phyloP scores from a whole-genome alignment of 2,113 vertebrate species.

The Nesoenas mayeri region DNA sequence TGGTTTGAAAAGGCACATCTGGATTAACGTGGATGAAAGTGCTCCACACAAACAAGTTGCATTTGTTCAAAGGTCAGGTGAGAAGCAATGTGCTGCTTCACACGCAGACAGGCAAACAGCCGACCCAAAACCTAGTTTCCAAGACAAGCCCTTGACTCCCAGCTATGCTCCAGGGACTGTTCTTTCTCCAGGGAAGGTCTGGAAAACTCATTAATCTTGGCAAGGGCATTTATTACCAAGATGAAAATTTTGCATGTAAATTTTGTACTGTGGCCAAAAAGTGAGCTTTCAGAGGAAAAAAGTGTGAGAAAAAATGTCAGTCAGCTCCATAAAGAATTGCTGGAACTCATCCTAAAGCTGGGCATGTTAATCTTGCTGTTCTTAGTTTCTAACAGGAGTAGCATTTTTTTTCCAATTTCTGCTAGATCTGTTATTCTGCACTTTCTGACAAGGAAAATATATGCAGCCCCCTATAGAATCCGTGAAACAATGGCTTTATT shows the following conservation, averaged over 20 bases:
- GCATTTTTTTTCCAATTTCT: neutral
- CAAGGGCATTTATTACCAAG: neutral
- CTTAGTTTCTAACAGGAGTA: slow-evolving; percentile 14
- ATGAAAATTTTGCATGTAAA: neutral
- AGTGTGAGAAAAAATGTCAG: neutral
- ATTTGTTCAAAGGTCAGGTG: slow-evolving; percentile 30
- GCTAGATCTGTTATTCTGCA: neutral
- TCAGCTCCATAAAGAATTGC: neutral
- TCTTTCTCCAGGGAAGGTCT: neutral
- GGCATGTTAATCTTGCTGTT: neutral
- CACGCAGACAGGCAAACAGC: neutral
- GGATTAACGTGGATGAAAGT: slow-evolving; percentile 38
- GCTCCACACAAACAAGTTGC: neutral
- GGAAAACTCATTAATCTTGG: slow-evolving; percentile 5
- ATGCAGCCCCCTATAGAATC: neutral
- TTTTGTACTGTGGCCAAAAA: neutral
- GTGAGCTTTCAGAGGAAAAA: neutral
- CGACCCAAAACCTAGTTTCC: slow-evolving; percentile 7
- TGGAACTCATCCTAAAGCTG: neutral
- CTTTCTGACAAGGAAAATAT: slow-evolving; percentile 22
- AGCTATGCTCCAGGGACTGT: neutral
- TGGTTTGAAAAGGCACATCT: slow-evolving; percentile 19
- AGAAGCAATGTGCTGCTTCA: neutral
- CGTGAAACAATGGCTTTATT: slow-evolving; percentile 26
- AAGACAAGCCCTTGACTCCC: slow-evolving; percentile 15